Evolutionary conservation across 2,888 invertebrate genomes (phyloP), one percentile per base, ranked within the genome.

Genomic region (Cenopis cana): DNA sequence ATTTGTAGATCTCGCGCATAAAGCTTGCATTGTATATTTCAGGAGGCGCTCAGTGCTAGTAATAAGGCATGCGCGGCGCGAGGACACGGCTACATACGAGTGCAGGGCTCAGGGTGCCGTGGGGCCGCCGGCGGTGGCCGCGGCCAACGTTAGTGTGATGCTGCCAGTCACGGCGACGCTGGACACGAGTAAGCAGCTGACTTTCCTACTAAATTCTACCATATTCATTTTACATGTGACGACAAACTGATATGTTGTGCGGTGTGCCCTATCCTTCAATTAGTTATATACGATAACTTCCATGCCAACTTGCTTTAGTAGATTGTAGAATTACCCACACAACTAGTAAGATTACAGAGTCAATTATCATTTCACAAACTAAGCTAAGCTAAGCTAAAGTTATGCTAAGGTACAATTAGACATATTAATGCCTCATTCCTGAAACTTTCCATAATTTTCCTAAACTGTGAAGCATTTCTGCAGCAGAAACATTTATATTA

Each of bases 41-140:
- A 97, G 97, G 94, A 96, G 96, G 94, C 96, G 96, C 95, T 97
- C 97, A 93, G 96, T 96, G 90, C 94, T 98, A 91, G 95, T 96
- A 87, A 96, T 97, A 93, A 95, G 95, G 85, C 95, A 95, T 85
- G 96, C 96, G 82, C 95, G 95, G 84, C 94, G 94, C 81, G 95
- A 96, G 88, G 97, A 97, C 93, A 94, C 95, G 79, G 97, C 97
- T 83, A 93, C 93, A 83, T 98, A 97, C 93, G 96, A 97, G 92
- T 98, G 98, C 91, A 94, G 96, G 82, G 97, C 97, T 76, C 95
- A 95, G 86, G 95, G 95, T 77, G 95, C 95, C 75, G 93, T 95
- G 77, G 95, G 95, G 74, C 93, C 94, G 74, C 91, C 94, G 73
- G 95, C 94, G 76, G 87, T 94, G 74, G 91, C 94, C 68, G 85